Conservation (phyloP, 1,140 invertebrate species). For the Tyrophagus putrescentiae region DNA sequence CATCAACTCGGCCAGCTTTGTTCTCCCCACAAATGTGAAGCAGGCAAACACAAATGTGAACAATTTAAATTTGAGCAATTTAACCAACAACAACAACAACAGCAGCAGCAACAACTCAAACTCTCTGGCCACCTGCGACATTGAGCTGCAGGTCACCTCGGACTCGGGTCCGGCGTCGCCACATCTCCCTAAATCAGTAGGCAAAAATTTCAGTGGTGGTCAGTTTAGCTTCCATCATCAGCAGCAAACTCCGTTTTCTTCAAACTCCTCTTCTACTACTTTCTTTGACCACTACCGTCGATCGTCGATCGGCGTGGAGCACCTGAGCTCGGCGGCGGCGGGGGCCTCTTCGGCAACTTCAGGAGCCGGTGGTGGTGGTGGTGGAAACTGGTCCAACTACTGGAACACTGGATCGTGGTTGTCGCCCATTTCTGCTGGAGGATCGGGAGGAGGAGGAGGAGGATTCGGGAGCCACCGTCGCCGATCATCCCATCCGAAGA, state of each 20-base stretch:
- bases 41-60: not conserved
- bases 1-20: too few species aligned
- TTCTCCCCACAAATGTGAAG: too few species aligned
- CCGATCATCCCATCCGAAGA: slow-evolving; percentile 14
- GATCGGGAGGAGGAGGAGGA: not conserved
- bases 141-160: too few species aligned
- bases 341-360: too few species aligned
- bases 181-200: not conserved
- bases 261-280: not conserved
- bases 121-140: too few species aligned
- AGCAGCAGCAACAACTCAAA: too few species aligned
- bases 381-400: not conserved
- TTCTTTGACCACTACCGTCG: slow-evolving; percentile 14
- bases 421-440: not conserved
- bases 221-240: not conserved
- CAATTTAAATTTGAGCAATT: not conserved
- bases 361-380: too few species aligned
- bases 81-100: not conserved
- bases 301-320: slow-evolving; percentile 12
- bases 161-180: too few species aligned
- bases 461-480: not conserved
- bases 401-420: not conserved
- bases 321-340: not conserved
- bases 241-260: not conserved
- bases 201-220: not conserved